These are phyloP conservation scores for Brachycybe producta DNA, from an alignment of 2,888 invertebrate species.

Conservation along the genomic window DNA sequence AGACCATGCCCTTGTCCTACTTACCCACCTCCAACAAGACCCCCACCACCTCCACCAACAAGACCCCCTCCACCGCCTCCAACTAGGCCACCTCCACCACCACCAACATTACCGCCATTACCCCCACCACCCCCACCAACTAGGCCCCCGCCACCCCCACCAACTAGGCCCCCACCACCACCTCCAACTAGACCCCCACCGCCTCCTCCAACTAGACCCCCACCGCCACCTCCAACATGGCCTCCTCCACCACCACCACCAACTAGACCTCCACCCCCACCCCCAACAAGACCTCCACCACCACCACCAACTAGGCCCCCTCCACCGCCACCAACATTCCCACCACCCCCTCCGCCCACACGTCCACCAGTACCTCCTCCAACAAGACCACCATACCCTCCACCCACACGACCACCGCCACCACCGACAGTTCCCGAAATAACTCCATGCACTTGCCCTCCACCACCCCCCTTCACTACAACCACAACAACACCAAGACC, in stretches of 20 bases:
- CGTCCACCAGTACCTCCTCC: no score
- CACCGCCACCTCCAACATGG: no score
- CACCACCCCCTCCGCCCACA: no score
- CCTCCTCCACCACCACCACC: no score
- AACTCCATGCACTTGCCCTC: no score
- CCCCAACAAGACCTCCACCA: slow-evolving; percentile 8
- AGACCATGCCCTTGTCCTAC: background rate
- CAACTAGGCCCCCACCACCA: background rate
- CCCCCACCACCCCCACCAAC: slow-evolving; percentile 11
- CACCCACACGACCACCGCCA: no score
- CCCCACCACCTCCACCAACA: slow-evolving; percentile 17
- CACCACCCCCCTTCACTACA: no score
- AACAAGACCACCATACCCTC: no score
- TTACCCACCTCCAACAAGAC: background rate
- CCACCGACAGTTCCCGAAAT: no score
- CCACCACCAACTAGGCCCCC: slow-evolving; percentile 24
- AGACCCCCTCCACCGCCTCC: background rate
- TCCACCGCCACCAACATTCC: no score
- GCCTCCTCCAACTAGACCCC: slow-evolving; percentile 14
- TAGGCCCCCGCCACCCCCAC: background rate
- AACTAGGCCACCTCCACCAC: slow-evolving; percentile 2
- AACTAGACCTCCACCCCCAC: slow-evolving; percentile 5
- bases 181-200: background rate
- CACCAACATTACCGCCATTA: slow-evolving; percentile 10
- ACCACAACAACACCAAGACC: no score